Base-by-base conservation (phyloP, 2,888 invertebrate species). In the Lycaena phlaeas region DNA sequence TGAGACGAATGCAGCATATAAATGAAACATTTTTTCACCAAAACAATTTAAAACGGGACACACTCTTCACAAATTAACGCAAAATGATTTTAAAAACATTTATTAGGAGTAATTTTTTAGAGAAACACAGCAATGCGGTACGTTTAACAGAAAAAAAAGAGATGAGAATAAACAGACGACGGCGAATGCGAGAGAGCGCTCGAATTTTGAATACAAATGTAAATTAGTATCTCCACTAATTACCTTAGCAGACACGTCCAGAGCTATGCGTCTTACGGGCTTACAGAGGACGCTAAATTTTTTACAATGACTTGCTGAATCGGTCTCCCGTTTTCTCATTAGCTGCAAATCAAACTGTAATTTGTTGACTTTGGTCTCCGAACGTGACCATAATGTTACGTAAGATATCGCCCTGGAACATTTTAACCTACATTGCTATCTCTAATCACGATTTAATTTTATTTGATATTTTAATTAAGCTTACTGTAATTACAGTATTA, bases 141-240 rank as follows among this genome's bases (percentile, higher is more conserved):
- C 75, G 67, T 61, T 75, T 70, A 67, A 59, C 62, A 60, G 60
- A 64, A 68, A 70, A 75, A 73, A 74, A 70, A n/a, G 54, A 74
- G 78, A 75, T 78, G 84, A 82, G 70, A 82, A 82, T 79, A 84
- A 82, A 84, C 82, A 82, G 82, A 84, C 77, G 74, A 72, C 72
- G 68, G 68, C 69, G 75, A 81, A 79, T 70, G 82, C 76, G 73
- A 72, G 75, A 70, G 72, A 72, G 73, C 56, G 78, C 82, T 81
- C 81, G 85, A 85, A 85, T 85, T 84, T 85, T 85, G 84, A 85
- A 85, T 85, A 85, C 85, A 85, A 85, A 85, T 85, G 85, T 85
- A 85, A 85, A 85, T 85, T 85, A 84, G 84, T 81, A 79, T 76
- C 81, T 74, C 74, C 71, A 78, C 84, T 85, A 85, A 85, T 85